These are phyloP conservation scores for Lepetodrilus schrolli DNA, from an alignment of 2,888 invertebrate species.

Conservation along the genomic window DNA sequence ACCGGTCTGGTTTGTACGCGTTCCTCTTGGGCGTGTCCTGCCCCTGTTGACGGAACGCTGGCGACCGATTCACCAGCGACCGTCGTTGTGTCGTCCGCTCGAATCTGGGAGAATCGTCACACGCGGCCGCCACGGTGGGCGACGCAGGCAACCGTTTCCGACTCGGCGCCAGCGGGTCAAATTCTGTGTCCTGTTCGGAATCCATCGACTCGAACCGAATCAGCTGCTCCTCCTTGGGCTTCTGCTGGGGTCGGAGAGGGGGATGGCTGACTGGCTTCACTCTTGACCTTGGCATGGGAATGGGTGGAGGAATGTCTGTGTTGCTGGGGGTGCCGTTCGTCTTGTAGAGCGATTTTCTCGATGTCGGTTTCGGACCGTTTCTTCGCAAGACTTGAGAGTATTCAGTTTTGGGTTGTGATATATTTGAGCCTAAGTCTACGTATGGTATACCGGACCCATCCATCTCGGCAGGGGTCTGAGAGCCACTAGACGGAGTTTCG, in stretches of 20 bases:
- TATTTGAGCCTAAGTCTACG: background rate
- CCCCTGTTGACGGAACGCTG: slow-evolving; percentile 49
- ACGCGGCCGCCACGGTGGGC: background rate
- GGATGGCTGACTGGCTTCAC: background rate
- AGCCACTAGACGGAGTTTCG: background rate
- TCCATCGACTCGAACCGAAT: slow-evolving; percentile 42
- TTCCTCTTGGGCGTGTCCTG: slow-evolving; percentile 45
- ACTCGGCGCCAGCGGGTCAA: slow-evolving; percentile 36
- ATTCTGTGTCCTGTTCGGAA: slow-evolving; percentile 38
- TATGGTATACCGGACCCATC: slow-evolving; percentile 5
- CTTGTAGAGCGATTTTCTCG: too few species aligned
- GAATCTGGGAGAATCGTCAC: slow-evolving; percentile 6
- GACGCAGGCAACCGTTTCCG: background rate
- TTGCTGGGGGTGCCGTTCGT: background rate
- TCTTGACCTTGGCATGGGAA: background rate
- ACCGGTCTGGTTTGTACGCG: slow-evolving; percentile 41
- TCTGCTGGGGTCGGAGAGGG: background rate
- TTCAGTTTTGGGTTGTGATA: background rate
- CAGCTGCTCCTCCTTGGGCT: slow-evolving; percentile 31
- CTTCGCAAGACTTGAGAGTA: background rate
- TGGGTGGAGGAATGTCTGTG: background rate
- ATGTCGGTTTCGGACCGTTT: too few species aligned
- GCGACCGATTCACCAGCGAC: slow-evolving; percentile 45
- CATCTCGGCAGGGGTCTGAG: slow-evolving; percentile 2
- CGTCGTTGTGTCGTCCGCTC: slow-evolving; percentile 31